Percentiles rank a stretch among this genome's conserved stretches.
phyloP scores from a whole-genome alignment of 1,140 invertebrate genomes.

The Bradysia coprophila region DNA sequence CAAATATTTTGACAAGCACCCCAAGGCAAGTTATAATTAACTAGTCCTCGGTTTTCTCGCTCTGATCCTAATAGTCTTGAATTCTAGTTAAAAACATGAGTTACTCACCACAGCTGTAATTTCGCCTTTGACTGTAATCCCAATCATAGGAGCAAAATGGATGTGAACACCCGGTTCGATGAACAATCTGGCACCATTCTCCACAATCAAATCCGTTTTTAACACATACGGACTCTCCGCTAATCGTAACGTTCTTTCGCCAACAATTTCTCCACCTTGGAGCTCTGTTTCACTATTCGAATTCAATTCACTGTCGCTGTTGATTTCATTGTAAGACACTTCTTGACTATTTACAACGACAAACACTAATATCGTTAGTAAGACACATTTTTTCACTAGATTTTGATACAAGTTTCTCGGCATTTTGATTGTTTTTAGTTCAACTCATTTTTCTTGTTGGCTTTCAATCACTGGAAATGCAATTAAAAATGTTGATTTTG shows the following conservation, averaged over 20 bases:
- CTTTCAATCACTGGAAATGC: too few relatives aligned
- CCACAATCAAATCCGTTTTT: slow-evolving; percentile 61
- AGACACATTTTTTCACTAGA: too few relatives aligned
- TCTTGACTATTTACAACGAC: background rate
- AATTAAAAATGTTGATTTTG: too few relatives aligned
- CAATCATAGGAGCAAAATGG: slow-evolving; percentile 70
- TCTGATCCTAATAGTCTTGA: too few relatives aligned
- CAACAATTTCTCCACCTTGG: slow-evolving; percentile 27
- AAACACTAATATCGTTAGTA: background rate
- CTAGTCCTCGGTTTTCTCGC: too few relatives aligned
- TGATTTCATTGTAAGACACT: background rate
- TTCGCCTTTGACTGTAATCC: slow-evolving; percentile 74
- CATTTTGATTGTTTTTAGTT: too few relatives aligned
- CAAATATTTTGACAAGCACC: too few relatives aligned
- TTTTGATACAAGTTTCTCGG: too few relatives aligned
- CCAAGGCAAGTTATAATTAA: too few relatives aligned
- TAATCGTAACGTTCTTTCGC: slow-evolving; percentile 26
- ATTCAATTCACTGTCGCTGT: background rate
- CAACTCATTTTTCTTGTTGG: too few relatives aligned
- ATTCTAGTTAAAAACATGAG: background rate
- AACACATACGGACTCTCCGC: slow-evolving; percentile 56
- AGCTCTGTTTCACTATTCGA: background rate
- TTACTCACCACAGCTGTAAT: slow-evolving; percentile 66
- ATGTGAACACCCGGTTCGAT: slow-evolving; percentile 75
- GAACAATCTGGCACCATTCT: slow-evolving; percentile 47